Evolutionary conservation across 1,140 invertebrate species (phyloP).

Genomic region (Zaprionus africanus): DNA sequence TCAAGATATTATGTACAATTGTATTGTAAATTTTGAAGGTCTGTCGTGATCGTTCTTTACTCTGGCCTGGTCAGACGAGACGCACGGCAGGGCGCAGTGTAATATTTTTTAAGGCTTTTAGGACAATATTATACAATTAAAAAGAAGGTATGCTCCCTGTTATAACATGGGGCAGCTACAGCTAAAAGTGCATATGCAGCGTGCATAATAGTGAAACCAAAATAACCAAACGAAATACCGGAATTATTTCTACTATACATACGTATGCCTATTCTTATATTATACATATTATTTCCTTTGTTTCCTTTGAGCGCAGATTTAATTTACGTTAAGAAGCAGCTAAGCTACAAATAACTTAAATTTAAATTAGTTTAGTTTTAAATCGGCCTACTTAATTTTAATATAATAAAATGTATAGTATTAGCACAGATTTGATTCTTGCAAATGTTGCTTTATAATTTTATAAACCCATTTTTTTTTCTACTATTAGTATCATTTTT

Average conservation of each 20-base stretch:
- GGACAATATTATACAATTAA: constrained; percentile 77
- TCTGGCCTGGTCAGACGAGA: constrained; percentile 7
- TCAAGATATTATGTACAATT: constrained; percentile 59
- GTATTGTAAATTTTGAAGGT: constrained; percentile 38
- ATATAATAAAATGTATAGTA: constrained; percentile 62
- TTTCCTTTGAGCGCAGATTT: constrained; percentile 36
- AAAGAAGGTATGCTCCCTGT: constrained; percentile 37
- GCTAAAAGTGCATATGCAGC: constrained; percentile 25
- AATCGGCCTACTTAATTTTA: constrained; percentile 58
- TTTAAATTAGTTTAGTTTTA: constrained; percentile 40
- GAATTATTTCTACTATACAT: constrained; percentile 8
- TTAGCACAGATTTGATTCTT: constrained; percentile 76
- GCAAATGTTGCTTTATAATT: constrained; percentile 68
- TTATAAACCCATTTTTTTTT: constrained; percentile 32
- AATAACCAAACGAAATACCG: constrained; percentile 32
- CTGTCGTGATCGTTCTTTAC: neutral
- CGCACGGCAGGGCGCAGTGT: constrained; percentile 35
- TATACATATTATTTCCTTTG: constrained; percentile 35
- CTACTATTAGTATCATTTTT: constrained; percentile 47
- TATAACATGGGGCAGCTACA: constrained; percentile 12
- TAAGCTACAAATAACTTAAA: constrained; percentile 50
- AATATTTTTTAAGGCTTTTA: constrained; percentile 77
- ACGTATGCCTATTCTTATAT: neutral
- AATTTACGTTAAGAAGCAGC: constrained; percentile 38
- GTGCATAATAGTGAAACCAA: constrained; percentile 43